A percentile compares a stretch with the other conserved stretches of the same genome.
phyloP scores from a whole-genome alignment of 2,888 invertebrate species.

The Meta bourneti region DNA sequence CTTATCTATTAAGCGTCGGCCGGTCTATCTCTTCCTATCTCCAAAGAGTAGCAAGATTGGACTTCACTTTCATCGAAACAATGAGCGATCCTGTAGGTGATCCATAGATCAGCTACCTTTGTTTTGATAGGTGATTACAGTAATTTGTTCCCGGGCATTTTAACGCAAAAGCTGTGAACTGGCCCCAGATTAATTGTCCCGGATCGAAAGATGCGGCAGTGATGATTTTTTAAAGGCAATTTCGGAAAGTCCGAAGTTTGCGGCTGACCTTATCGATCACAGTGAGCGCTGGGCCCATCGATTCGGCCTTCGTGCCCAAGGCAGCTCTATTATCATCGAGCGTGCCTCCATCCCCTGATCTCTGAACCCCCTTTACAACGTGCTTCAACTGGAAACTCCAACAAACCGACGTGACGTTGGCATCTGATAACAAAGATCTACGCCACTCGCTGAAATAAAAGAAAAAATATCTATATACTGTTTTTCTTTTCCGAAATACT shows the following conservation, averaged over 20 bases:
- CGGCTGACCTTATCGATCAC: slow-evolving; percentile 66
- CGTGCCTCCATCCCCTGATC: slow-evolving; percentile 69
- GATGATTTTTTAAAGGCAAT: slow-evolving; percentile 67
- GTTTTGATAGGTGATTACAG: slow-evolving; percentile 69
- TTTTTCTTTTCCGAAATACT: slow-evolving; percentile 64
- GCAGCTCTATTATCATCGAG: slow-evolving; percentile 74
- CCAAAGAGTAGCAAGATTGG: neutral
- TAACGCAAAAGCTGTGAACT: slow-evolving; percentile 69
- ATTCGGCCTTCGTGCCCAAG: slow-evolving; percentile 68
- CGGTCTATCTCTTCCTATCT: neutral
- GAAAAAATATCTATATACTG: slow-evolving; percentile 50
- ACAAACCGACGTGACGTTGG: slow-evolving; percentile 74
- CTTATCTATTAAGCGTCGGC: neutral
- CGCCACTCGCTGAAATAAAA: slow-evolving; percentile 64
- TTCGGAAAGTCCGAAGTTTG: slow-evolving; percentile 46
- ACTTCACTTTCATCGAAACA: neutral
- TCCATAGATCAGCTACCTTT: slow-evolving; percentile 34
- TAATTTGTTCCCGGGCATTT: slow-evolving; percentile 61
- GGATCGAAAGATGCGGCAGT: slow-evolving; percentile 43
- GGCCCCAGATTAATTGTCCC: slow-evolving; percentile 60
- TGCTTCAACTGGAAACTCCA: slow-evolving; percentile 70
- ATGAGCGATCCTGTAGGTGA: neutral
- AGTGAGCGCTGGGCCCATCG: slow-evolving; percentile 58
- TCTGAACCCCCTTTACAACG: slow-evolving; percentile 64
- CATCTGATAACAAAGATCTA: slow-evolving; percentile 73